These are phyloP conservation scores for Drosophila arawakana DNA, from an alignment of 1,140 invertebrate genomes.

Conservation along the genomic window DNA sequence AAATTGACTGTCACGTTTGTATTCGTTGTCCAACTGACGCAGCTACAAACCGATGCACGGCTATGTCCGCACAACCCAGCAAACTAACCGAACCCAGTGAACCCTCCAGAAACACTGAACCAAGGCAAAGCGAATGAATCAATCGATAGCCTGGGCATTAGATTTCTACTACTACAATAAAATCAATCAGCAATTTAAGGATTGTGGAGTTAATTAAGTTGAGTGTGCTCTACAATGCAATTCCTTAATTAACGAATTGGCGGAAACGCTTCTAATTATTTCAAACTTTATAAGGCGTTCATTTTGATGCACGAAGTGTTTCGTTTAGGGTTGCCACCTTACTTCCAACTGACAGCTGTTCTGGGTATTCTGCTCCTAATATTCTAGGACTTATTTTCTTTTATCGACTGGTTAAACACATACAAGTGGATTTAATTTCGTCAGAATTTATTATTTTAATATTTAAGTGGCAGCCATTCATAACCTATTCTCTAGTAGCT, in stretches of 20 bases:
- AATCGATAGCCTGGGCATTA: slow-evolving; percentile 34
- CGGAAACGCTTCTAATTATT: neutral
- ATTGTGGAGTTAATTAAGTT: slow-evolving; percentile 12
- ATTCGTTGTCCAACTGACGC: neutral
- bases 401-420: neutral
- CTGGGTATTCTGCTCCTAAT: no score
- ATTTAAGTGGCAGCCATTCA: neutral
- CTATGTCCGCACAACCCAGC: slow-evolving; percentile 1
- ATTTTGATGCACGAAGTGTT: no score
- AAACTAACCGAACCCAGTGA: neutral
- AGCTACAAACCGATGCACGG: slow-evolving; percentile 38
- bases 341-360: no score
- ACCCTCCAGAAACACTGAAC: no score
- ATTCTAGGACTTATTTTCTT: no score
- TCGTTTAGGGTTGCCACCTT: no score
- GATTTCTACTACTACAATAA: slow-evolving; percentile 40
- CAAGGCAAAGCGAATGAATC: slow-evolving; percentile 17
- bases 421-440: neutral
- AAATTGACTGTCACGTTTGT: neutral
- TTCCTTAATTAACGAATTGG: neutral
- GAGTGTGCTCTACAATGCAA: neutral
- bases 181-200: slow-evolving; percentile 19
- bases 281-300: no score
- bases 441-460: neutral
- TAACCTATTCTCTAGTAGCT: neutral